These are phyloP conservation scores for Takifugu flavidus DNA, from an alignment of 2,113 vertebrate genomes.

Conservation along the genomic window DNA sequence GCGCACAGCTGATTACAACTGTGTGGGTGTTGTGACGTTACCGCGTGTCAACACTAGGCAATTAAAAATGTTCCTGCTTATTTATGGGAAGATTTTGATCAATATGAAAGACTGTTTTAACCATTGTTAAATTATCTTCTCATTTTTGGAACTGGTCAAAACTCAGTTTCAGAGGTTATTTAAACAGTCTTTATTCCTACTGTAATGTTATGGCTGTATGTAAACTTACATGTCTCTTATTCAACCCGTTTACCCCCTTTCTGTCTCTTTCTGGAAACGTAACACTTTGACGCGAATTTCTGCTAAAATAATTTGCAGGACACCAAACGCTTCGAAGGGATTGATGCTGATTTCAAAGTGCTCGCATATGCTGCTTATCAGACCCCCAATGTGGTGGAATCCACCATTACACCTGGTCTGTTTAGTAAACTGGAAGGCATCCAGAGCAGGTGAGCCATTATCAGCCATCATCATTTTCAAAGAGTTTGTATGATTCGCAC, in stretches of 20 bases:
- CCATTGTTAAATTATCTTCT: no score
- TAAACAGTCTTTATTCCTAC: conserved; percentile 44
- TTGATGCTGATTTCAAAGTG: conserved; percentile 89
- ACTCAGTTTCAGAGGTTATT: no score
- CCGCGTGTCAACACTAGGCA: not conserved
- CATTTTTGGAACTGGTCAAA: no score
- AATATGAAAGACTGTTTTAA: no score
- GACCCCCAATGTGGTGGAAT: conserved; percentile 89
- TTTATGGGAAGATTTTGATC: no score
- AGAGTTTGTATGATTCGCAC: not conserved
- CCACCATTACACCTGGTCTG: conserved; percentile 86
- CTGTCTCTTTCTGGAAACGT: conserved; percentile 24
- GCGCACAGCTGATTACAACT: conserved; percentile 1
- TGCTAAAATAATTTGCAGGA: conserved; percentile 76
- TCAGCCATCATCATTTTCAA: not conserved
- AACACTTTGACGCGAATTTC: conserved; percentile 29
- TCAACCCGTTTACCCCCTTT: conserved; percentile 44
- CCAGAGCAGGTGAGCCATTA: conserved; percentile 80
- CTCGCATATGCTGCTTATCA: conserved; percentile 75
- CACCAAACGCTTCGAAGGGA: conserved; percentile 85
- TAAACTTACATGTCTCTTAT: conserved; percentile 64
- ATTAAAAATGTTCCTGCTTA: no score
- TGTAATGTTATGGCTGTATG: conserved; percentile 22
- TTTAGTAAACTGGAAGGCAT: conserved; percentile 87
- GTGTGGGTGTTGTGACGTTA: conserved; percentile 14